These are phyloP conservation scores for Carettochelys insculpta DNA, from an alignment of 2,113 vertebrate genomes.

Conservation along the genomic window DNA sequence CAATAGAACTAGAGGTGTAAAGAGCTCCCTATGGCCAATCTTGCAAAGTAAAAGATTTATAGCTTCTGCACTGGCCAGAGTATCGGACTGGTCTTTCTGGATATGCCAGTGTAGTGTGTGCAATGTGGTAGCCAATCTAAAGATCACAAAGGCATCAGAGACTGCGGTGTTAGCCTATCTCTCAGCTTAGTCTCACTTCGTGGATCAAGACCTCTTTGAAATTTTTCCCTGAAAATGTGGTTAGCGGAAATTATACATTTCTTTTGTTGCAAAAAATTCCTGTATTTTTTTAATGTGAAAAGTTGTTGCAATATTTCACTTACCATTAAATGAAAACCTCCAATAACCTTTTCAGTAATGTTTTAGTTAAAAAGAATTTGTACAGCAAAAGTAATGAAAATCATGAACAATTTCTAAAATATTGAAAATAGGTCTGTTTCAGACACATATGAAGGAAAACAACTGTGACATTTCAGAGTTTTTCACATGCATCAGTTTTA, in stretches of 20 bases:
- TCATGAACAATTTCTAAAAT: not conserved
- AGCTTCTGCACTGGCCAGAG: not conserved
- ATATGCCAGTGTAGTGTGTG: accelerated
- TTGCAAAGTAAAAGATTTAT: not conserved
- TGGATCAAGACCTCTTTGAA: not conserved
- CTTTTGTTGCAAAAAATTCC: not conserved
- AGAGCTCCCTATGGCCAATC: accelerated
- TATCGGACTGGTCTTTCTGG: not conserved
- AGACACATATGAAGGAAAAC: not conserved
- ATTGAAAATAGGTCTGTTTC: not conserved
- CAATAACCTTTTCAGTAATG: not conserved
- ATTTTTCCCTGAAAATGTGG: not conserved
- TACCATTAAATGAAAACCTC: not conserved
- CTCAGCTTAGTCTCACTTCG: not conserved
- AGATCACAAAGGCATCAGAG: not conserved
- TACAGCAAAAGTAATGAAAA: not conserved
- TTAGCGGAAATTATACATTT: not conserved
- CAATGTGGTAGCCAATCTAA: not conserved
- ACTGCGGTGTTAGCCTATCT: not conserved
- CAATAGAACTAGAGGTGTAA: not conserved
- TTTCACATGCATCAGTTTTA: slow-evolving; percentile 29
- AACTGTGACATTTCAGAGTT: not conserved
- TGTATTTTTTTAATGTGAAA: not conserved
- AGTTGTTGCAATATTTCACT: not conserved
- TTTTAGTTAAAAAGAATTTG: not conserved